Percentiles rank a stretch among this genome's conserved stretches.
phyloP scores from a whole-genome alignment of 2,888 invertebrate species.

The Synanthedon andrenaeformis region DNA sequence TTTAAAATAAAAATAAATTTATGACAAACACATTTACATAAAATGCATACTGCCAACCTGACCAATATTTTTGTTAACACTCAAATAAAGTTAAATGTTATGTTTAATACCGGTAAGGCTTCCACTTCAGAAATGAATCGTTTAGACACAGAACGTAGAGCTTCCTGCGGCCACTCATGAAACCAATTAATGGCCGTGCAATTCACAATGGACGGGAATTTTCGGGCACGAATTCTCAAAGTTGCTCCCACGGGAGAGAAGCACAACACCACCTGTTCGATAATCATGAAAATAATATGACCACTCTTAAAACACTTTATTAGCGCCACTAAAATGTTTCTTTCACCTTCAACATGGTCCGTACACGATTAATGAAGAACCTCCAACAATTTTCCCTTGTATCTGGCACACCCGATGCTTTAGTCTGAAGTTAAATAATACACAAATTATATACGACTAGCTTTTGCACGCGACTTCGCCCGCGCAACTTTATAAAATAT shows the following conservation, averaged over 20 bases:
- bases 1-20: constrained; percentile 8
- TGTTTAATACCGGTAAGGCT: constrained; percentile 72
- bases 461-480: too few species aligned
- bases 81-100: too few species aligned
- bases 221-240: constrained; percentile 85
- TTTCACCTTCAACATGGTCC: constrained; percentile 75
- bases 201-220: constrained; percentile 94
- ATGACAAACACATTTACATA: background rate
- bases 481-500: background rate
- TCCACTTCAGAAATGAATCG: constrained; percentile 84
- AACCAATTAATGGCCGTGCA: constrained; percentile 97
- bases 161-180: constrained; percentile 95
- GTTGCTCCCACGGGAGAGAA: constrained; percentile 96
- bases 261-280: constrained; percentile 79
- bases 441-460: too few species aligned
- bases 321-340: background rate
- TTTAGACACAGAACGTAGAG: constrained; percentile 88
- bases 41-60: background rate
- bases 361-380: constrained; percentile 92
- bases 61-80: too few species aligned
- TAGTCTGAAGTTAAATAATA: constrained; percentile 63
- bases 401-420: constrained; percentile 84
- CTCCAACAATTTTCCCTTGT: constrained; percentile 95
- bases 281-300: background rate
- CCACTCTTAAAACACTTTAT: background rate